Evolutionary conservation across 2,888 invertebrate species (phyloP).

Genomic region (Diarsia brunnea): DNA sequence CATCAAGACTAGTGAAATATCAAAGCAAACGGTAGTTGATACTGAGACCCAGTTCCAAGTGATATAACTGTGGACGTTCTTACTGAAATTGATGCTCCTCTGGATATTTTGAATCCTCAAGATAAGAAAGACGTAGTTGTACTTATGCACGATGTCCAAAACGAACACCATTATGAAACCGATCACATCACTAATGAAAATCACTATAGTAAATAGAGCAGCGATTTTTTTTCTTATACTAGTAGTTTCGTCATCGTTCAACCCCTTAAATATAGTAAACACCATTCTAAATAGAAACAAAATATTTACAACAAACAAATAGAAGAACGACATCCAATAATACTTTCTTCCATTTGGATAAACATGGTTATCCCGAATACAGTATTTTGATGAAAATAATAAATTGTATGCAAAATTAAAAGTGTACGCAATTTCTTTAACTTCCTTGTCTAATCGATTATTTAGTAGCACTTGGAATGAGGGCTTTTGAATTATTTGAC

Average conservation of each 20-base stretch:
- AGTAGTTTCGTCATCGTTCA: neutral
- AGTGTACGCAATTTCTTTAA: neutral
- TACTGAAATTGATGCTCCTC: conserved; percentile 18
- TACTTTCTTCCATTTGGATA: conserved; percentile 11
- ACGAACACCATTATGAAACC: conserved; percentile 12
- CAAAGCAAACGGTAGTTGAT: neutral
- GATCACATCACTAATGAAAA: neutral
- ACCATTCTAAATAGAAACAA: conserved; percentile 1
- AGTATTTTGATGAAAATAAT: conserved; percentile 14
- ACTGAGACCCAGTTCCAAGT: conserved; percentile 43
- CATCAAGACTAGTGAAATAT: neutral
- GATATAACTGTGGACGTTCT: conserved; percentile 10
- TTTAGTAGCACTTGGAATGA: neutral
- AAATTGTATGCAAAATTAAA: neutral
- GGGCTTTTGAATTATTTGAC: neutral
- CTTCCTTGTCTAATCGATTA: conserved; percentile 5
- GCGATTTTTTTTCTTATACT: neutral
- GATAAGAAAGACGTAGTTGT: conserved; percentile 33
- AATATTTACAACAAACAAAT: neutral
- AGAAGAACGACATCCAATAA: conserved; percentile 2
- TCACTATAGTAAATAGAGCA: neutral
- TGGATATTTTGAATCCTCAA: conserved; percentile 44
- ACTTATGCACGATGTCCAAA: conserved; percentile 13
- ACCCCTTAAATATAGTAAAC: neutral
- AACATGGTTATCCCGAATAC: neutral